These are phyloP conservation scores for Mallotus villosus DNA, from an alignment of 2,797 vertebrate species.

Conservation along the genomic window DNA sequence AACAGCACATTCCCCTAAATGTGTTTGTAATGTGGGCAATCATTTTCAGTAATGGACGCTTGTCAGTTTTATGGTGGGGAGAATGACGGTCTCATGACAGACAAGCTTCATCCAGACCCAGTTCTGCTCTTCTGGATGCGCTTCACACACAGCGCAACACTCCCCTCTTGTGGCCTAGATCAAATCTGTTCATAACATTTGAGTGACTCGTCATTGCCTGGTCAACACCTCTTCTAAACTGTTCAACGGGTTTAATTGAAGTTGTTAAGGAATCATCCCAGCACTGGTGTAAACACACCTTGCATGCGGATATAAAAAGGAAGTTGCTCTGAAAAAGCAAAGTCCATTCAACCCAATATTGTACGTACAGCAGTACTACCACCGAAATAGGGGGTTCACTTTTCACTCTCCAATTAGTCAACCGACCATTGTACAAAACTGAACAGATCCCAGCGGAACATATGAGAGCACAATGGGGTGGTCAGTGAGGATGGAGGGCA, in stretches of 20 bases:
- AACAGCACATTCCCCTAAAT: slow-evolving; percentile 84
- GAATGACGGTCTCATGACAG: slow-evolving; percentile 80
- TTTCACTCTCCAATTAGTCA: slow-evolving; percentile 23
- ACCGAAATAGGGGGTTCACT: background rate
- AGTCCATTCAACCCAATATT: background rate
- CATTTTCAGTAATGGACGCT: slow-evolving; percentile 86
- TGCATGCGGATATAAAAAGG: background rate
- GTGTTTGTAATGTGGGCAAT: slow-evolving; percentile 86
- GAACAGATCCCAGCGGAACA: background rate
- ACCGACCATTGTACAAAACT: slow-evolving; percentile 50
- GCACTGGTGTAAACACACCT: background rate
- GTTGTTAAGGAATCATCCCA: background rate
- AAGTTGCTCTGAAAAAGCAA: background rate
- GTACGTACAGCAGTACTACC: background rate
- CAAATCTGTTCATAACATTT: slow-evolving; percentile 4
- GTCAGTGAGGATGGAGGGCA: slow-evolving; percentile 46
- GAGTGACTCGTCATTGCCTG: background rate
- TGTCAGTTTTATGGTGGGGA: slow-evolving; percentile 83
- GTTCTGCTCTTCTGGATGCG: slow-evolving; percentile 25
- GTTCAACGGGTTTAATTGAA: too few relatives aligned
- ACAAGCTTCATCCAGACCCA: slow-evolving; percentile 66
- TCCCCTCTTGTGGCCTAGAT: slow-evolving; percentile 66
- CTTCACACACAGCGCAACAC: slow-evolving; percentile 54
- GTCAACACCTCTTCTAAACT: background rate
- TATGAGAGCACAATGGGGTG: slow-evolving; percentile 27